These are phyloP conservation scores for Microplitis manilae DNA, from an alignment of 2,888 invertebrate genomes.

Conservation along the genomic window DNA sequence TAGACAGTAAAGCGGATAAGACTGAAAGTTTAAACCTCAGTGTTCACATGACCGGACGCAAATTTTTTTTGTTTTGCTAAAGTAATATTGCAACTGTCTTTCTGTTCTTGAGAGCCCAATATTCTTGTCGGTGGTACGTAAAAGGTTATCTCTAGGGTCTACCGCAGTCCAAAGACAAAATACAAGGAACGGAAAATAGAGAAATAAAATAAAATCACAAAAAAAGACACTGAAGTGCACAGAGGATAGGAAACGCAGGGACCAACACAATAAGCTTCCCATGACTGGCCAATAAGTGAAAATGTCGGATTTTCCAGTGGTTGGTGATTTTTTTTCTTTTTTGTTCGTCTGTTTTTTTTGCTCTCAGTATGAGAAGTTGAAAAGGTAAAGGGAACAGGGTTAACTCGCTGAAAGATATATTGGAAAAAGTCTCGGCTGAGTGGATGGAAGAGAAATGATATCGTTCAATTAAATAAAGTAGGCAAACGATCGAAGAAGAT, in stretches of 20 bases:
- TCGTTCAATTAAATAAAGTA: slow-evolving; percentile 21
- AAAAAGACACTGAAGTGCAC: slow-evolving; percentile 29
- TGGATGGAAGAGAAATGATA: slow-evolving; percentile 6
- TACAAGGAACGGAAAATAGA: neutral
- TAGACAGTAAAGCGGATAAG: neutral
- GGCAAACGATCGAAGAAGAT: slow-evolving; percentile 1
- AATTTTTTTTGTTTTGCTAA: neutral
- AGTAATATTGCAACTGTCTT: slow-evolving; percentile 40
- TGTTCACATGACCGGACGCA: neutral
- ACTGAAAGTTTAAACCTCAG: neutral
- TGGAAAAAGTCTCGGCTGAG: neutral
- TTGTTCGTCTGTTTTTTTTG: neutral
- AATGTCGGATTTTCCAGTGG: slow-evolving; percentile 34
- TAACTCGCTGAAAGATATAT: slow-evolving; percentile 6
- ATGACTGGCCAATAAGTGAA: slow-evolving; percentile 51
- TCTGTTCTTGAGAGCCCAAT: slow-evolving; percentile 44
- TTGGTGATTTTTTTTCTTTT: neutral
- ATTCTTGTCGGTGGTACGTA: slow-evolving; percentile 15
- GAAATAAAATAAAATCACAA: neutral
- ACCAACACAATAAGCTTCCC: slow-evolving; percentile 48
- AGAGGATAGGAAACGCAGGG: slow-evolving; percentile 6
- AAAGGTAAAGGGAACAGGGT: slow-evolving; percentile 15
- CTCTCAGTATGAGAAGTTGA: neutral
- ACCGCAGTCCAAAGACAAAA: slow-evolving; percentile 28
- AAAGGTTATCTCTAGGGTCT: slow-evolving; percentile 7